Percentiles rank a stretch among this genome's conserved stretches.
Evolutionary conservation across 2,888 invertebrate genomes (phyloP).

Genomic region (Melinaea marsaeus): DNA sequence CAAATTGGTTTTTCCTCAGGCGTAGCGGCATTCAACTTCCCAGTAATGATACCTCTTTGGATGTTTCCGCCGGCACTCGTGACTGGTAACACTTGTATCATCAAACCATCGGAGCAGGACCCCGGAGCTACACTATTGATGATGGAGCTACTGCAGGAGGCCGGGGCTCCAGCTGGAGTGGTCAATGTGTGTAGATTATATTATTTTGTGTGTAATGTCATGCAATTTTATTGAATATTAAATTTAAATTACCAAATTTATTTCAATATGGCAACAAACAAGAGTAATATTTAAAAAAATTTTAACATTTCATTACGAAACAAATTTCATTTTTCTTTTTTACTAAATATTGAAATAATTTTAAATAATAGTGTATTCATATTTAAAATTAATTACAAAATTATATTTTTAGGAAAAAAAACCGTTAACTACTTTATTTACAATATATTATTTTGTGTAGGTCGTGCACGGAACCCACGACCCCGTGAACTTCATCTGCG

Average conservation of each 20-base stretch:
- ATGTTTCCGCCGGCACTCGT: slow-evolving; percentile 91
- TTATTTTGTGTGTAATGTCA: no score
- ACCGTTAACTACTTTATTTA: not conserved
- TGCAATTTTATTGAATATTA: no score
- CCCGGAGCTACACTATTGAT: slow-evolving; percentile 98
- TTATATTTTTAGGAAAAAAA: no score
- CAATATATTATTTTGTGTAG: slow-evolving; percentile 42
- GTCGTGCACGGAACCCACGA: slow-evolving; percentile 96
- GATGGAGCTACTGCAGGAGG: slow-evolving; percentile 93
- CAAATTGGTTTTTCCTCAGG: slow-evolving; percentile 71
- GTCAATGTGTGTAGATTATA: slow-evolving; percentile 83
- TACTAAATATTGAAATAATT: no score
- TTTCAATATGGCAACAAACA: no score
- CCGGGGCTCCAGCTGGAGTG: slow-evolving; percentile 97
- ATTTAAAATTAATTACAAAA: no score
- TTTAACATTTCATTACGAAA: no score
- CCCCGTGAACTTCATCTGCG: slow-evolving; percentile 98
- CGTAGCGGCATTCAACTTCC: slow-evolving; percentile 99
- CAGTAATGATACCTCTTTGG: slow-evolving; percentile 99
- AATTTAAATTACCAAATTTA: no score
- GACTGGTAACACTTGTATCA: slow-evolving; percentile 95
- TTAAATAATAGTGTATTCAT: no score
- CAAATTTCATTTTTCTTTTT: no score
- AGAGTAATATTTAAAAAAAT: no score
- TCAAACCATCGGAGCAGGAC: slow-evolving; percentile 98